Conservation (phyloP, 2,113 vertebrate species). For the Tiliqua scincoides region DNA sequence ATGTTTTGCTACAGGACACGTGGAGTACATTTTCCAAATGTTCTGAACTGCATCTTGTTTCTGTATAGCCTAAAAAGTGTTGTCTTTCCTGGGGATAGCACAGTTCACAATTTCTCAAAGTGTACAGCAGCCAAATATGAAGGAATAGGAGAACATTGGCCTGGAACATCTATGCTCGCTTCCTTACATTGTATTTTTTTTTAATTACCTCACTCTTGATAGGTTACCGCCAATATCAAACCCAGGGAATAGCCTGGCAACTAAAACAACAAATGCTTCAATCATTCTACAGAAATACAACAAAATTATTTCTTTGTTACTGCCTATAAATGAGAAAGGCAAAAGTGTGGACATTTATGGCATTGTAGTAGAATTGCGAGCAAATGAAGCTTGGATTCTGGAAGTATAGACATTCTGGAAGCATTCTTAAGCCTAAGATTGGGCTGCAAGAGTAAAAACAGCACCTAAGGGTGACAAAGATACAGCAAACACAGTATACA, state of each 20-base stretch:
- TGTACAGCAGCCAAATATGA: conserved; percentile 9
- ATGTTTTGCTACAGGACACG: conserved; percentile 18
- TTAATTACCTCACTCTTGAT: background rate
- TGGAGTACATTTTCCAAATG: conserved; percentile 48
- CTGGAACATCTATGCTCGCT: background rate
- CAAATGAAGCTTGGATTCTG: no score
- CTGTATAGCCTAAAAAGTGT: conserved; percentile 18
- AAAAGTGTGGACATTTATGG: no score
- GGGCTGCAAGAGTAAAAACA: no score
- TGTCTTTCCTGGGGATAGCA: conserved; percentile 29
- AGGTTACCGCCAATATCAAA: conserved; percentile 1
- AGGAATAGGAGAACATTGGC: background rate
- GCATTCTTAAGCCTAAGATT: no score
- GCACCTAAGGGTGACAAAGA: no score
- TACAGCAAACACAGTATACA: no score
- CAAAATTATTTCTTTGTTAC: background rate
- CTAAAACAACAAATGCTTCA: background rate
- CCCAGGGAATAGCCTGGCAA: background rate
- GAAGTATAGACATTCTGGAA: background rate
- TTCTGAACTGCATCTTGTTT: conserved; percentile 42
- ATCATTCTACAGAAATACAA: background rate
- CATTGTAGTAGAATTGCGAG: no score
- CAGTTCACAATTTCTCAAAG: background rate
- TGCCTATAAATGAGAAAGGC: no score
- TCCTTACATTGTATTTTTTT: background rate